phyloP scores from a whole-genome alignment of 2,888 invertebrate species.

The Cataglyphis rosenhaueri region DNA sequence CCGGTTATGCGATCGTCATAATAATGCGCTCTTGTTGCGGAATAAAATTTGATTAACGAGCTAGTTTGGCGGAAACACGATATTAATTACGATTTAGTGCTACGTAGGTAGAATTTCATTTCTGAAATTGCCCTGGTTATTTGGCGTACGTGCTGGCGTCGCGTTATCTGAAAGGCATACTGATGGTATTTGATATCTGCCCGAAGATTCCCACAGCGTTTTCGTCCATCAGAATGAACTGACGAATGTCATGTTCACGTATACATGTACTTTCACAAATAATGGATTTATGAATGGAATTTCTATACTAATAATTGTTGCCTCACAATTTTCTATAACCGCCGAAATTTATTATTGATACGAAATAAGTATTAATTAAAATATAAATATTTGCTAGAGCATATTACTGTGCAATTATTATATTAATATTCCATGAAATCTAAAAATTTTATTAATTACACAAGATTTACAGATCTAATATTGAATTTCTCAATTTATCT shows the following conservation, averaged over 20 bases:
- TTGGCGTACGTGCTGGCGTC: slow-evolving; percentile 18
- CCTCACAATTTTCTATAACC: neutral
- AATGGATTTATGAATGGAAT: neutral
- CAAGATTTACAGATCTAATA: slow-evolving; percentile 28
- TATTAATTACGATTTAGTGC: slow-evolving; percentile 64
- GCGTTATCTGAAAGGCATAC: slow-evolving; percentile 36
- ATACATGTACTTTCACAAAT: neutral
- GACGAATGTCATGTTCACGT: neutral
- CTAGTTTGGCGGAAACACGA: slow-evolving; percentile 46
- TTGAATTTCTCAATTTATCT: slow-evolving; percentile 5
- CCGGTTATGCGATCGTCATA: slow-evolving; percentile 52
- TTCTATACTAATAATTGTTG: neutral
- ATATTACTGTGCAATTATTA: neutral
- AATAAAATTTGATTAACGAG: slow-evolving; percentile 60
- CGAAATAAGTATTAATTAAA: neutral
- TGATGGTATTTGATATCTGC: slow-evolving; percentile 26
- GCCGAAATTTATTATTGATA: neutral
- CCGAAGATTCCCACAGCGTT: slow-evolving; percentile 1
- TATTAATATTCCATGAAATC: neutral
- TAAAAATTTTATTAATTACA: neutral
- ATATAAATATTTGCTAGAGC: neutral
- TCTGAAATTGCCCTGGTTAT: slow-evolving; percentile 50
- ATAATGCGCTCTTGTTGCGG: slow-evolving; percentile 39
- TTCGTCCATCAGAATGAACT: neutral
- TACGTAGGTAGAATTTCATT: slow-evolving; percentile 59